These are phyloP conservation scores for Synergus laeviventris DNA, from an alignment of 2,888 invertebrate genomes.

Conservation along the genomic window DNA sequence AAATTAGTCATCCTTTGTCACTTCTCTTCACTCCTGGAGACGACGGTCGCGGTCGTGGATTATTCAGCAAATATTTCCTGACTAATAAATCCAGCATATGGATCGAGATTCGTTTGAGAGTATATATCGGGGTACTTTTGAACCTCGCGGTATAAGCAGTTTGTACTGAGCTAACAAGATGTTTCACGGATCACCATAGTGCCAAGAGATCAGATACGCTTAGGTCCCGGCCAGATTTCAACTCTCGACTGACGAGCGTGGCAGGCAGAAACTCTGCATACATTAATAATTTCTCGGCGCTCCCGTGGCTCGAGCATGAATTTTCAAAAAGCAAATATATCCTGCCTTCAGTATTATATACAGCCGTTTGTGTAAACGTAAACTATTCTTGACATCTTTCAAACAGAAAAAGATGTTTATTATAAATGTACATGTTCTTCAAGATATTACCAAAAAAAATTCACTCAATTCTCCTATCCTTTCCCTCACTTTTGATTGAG, in stretches of 20 bases:
- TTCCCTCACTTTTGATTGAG: too few species aligned
- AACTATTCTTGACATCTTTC: conserved; percentile 9
- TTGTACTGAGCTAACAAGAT: conserved; percentile 68
- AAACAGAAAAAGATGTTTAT: conserved; percentile 33
- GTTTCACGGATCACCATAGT: conserved; percentile 72
- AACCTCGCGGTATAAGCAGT: conserved; percentile 42
- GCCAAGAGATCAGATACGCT: conserved; percentile 69
- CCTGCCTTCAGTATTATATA: conserved; percentile 23
- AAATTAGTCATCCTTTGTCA: conserved; percentile 34
- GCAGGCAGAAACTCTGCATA: conserved; percentile 71
- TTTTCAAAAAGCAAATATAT: conserved; percentile 55
- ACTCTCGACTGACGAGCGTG: conserved; percentile 63
- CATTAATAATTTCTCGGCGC: conserved; percentile 69
- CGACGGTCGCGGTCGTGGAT: conserved; percentile 6
- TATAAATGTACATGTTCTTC: conserved; percentile 19
- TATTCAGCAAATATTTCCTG: conserved; percentile 39
- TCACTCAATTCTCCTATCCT: too few species aligned
- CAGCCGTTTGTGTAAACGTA: conserved; percentile 14
- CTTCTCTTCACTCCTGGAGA: background rate
- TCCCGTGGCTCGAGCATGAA: conserved; percentile 58
- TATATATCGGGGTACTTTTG: conserved; percentile 41
- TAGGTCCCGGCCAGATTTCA: conserved; percentile 67
- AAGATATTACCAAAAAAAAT: background rate
- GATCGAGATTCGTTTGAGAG: background rate
- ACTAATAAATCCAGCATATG: conserved; percentile 3